Conservation (phyloP, 2,888 invertebrate genomes). For the Ypsolopha sequella region DNA sequence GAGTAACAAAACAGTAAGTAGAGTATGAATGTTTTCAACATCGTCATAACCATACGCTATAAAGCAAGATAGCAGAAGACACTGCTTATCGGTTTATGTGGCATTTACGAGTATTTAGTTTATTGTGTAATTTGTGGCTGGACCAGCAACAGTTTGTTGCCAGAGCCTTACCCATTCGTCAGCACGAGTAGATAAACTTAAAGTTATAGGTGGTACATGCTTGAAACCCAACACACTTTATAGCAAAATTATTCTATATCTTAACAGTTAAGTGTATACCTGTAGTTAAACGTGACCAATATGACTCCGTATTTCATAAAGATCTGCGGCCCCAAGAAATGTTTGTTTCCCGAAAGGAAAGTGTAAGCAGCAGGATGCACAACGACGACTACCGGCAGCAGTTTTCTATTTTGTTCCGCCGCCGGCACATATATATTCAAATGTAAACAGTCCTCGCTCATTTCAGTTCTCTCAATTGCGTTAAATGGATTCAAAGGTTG, state of each 20-base stretch:
- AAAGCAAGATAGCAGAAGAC: no score
- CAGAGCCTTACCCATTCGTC: no score
- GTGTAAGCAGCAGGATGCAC: conserved; percentile 30
- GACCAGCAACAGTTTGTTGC: no score
- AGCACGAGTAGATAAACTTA: no score
- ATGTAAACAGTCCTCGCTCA: conserved; percentile 23
- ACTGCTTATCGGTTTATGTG: no score
- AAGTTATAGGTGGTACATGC: no score
- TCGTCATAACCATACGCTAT: no score
- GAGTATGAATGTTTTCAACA: no score
- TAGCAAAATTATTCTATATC: no score
- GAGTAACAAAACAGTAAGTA: conserved; percentile 6
- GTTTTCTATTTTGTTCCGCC: conserved; percentile 3
- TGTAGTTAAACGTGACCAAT: conserved; percentile 34
- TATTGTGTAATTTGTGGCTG: no score
- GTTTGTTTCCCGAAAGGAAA: conserved; percentile 17
- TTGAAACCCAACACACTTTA: no score
- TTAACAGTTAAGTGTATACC: conserved; percentile 17
- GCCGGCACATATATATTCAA: conserved; percentile 22
- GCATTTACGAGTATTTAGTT: no score
- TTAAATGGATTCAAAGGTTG: conserved; percentile 13
- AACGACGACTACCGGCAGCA: conserved; percentile 23
- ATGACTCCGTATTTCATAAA: conserved; percentile 27
- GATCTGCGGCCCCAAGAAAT: conserved; percentile 24
- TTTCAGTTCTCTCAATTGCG: conserved; percentile 16